Evolutionary conservation across 2,113 vertebrate genomes (phyloP).

Genomic region (Saccopteryx bilineata): DNA sequence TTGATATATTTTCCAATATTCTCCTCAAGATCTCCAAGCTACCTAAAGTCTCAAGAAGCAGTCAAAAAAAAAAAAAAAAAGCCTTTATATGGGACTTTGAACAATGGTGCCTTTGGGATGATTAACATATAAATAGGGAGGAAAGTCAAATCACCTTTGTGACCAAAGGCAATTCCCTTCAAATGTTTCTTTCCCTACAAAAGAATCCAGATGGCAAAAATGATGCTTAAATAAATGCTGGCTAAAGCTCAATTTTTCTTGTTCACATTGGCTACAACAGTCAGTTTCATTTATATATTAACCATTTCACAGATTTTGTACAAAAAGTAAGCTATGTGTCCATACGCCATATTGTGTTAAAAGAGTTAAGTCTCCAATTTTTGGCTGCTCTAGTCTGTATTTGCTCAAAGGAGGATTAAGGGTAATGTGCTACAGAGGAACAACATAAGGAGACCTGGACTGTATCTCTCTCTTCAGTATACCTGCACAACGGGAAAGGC

Average conservation of each 20-base stretch:
- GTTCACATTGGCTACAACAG: slow-evolving; percentile 87
- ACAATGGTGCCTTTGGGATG: slow-evolving; percentile 84
- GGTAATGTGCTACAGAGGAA: slow-evolving; percentile 86
- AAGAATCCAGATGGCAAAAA: slow-evolving; percentile 91
- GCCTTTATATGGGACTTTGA: slow-evolving; percentile 85
- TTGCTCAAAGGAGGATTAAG: slow-evolving; percentile 86
- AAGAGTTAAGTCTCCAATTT: slow-evolving; percentile 82
- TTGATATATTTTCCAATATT: background rate
- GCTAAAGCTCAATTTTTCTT: slow-evolving; percentile 89
- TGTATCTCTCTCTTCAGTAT: slow-evolving; percentile 79
- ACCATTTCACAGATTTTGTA: slow-evolving; percentile 87
- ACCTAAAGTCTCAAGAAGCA: slow-evolving; percentile 18
- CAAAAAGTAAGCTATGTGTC: slow-evolving; percentile 78
- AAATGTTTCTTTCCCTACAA: slow-evolving; percentile 85
- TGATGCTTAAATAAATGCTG: slow-evolving; percentile 90
- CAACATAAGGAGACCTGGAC: slow-evolving; percentile 83
- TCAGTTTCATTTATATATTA: slow-evolving; percentile 87
- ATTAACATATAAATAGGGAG: slow-evolving; percentile 87
- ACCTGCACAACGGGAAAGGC: slow-evolving; percentile 79
- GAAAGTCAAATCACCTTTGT: slow-evolving; percentile 87
- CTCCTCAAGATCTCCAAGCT: slow-evolving; percentile 25
- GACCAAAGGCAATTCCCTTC: slow-evolving; percentile 86
- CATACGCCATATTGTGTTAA: slow-evolving; percentile 66
- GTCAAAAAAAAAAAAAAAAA: slow-evolving; percentile 22
- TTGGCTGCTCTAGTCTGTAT: slow-evolving; percentile 73